Base-by-base conservation (phyloP, 1,140 invertebrate genomes). In the Hycleus phaleratus region DNA sequence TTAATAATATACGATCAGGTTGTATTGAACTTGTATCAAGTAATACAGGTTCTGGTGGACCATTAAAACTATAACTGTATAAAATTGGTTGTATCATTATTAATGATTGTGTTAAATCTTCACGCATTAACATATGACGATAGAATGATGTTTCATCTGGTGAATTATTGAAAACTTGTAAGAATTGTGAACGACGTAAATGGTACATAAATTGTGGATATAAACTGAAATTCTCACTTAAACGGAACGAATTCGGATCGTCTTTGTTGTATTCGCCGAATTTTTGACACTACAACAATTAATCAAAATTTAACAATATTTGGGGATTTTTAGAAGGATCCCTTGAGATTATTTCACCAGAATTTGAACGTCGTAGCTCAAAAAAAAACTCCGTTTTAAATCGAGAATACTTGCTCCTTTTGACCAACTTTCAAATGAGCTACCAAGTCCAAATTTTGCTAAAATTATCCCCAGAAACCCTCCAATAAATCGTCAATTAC, bases 131-230 rank as follows among this genome's bases (percentile, higher is more conserved):
- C 86, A 97, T 95, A 73, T 98, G 95, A 64, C 95, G 92, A 73
- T 99, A 99, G 78, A 97, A 99, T 54, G 95, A 95, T 26, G 97
- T 99, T 83, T 99, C 97, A 78, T 99, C 97, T 1, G 97, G 97
- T 49, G 95, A 98, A 80, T 99, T 99, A 76, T 99, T 99, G 76
- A 99, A 99, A n/a, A 99, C 97, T 83, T 99, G 97, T 60, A 99
- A 81, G 78, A 99, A 99, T 77, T 98, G 97, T 43, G 97, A 99
- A 61, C 97, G 82, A 58, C 97, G 80, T 62, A 99, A 77, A 75
- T 99, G 97, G 75, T 99, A 99, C 94, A 99, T 99, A 74, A 99
- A 99, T 74, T 99, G 97, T 26, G 97, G 97, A 78, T 98, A 99
- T 10, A 99, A 77, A 46, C 91, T 93, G 74, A 99, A 99, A 74